Evolutionary conservation across 2,797 vertebrate genomes (phyloP).

Genomic region (Scarus forsteni): DNA sequence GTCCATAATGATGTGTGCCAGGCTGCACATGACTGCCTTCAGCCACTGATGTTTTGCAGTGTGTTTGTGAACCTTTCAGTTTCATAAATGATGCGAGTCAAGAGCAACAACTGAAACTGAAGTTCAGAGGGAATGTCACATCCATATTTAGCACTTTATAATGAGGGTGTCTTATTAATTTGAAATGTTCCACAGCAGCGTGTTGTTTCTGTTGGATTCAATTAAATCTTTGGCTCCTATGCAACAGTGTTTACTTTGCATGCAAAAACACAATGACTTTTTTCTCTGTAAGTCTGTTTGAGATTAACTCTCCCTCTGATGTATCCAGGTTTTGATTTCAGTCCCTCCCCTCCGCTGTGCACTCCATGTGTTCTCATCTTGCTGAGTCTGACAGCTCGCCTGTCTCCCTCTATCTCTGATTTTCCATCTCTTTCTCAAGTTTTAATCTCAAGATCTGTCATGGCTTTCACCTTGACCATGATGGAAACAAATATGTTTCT

Average conservation of each 20-base stretch:
- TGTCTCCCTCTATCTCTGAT: slow-evolving; percentile 23
- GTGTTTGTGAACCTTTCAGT: slow-evolving; percentile 7
- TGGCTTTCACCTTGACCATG: slow-evolving; percentile 15
- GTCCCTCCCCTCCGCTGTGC: slow-evolving; percentile 4
- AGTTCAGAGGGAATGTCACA: slow-evolving; percentile 51
- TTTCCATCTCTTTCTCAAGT: slow-evolving; percentile 42
- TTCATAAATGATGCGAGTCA: slow-evolving; percentile 7
- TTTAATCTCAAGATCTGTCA: slow-evolving; percentile 29
- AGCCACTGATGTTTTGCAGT: neutral
- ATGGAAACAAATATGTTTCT: slow-evolving; percentile 29
- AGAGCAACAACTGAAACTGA: slow-evolving; percentile 32
- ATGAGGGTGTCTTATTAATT: slow-evolving; percentile 62
- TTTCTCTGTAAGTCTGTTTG: slow-evolving; percentile 20
- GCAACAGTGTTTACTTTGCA: slow-evolving; percentile 24
- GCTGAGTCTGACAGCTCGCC: slow-evolving; percentile 22
- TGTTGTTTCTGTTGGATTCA: slow-evolving; percentile 48
- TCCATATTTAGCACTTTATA: slow-evolving; percentile 72
- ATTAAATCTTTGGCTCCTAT: slow-evolving; percentile 49
- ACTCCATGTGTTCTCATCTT: slow-evolving; percentile 22
- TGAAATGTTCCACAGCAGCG: slow-evolving; percentile 16
- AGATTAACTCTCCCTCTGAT: slow-evolving; percentile 40
- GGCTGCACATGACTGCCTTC: neutral
- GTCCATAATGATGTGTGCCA: slow-evolving; percentile 12
- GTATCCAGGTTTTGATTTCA: slow-evolving; percentile 31
- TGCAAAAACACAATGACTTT: slow-evolving; percentile 32